These are phyloP conservation scores for Arctia plantaginis DNA, from an alignment of 2,888 invertebrate species.

Conservation along the genomic window DNA sequence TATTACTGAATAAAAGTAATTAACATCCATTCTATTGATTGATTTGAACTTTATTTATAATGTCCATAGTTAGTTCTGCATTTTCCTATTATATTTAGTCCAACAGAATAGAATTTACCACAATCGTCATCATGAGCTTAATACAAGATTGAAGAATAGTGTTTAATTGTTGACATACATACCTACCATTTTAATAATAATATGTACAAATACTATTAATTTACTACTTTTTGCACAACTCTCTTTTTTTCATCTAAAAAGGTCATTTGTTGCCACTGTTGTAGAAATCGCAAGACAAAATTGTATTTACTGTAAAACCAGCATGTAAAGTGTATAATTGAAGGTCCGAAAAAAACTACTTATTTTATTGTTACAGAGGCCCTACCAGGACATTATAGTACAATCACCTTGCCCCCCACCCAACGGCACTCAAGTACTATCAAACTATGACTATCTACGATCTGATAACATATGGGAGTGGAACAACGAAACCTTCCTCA, in stretches of 20 bases:
- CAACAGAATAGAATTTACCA: background rate
- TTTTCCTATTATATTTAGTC: background rate
- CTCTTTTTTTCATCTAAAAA: too few relatives aligned
- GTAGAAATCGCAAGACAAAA: too few relatives aligned
- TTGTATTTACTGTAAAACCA: too few relatives aligned
- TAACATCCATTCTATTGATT: background rate
- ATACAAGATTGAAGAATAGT: too few relatives aligned
- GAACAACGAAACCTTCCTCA: slow-evolving; percentile 85
- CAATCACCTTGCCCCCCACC: slow-evolving; percentile 93
- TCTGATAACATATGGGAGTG: slow-evolving; percentile 80
- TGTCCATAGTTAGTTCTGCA: background rate
- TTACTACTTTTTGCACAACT: too few relatives aligned
- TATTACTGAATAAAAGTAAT: too few relatives aligned
- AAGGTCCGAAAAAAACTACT: too few relatives aligned
- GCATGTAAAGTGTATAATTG: too few relatives aligned
- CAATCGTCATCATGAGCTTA: background rate
- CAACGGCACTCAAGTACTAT: slow-evolving; percentile 90
- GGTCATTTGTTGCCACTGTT: too few relatives aligned
- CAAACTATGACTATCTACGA: slow-evolving; percentile 77
- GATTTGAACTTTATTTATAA: background rate
- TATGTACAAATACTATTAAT: too few relatives aligned
- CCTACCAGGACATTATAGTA: slow-evolving; percentile 95
- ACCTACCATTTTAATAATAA: too few relatives aligned
- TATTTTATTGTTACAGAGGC: slow-evolving; percentile 86
- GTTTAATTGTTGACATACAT: too few relatives aligned